Percentiles rank a stretch among this genome's conserved stretches.
phyloP scores from a whole-genome alignment of 1,140 invertebrate species.

The Pogonomyrmex barbatus region DNA sequence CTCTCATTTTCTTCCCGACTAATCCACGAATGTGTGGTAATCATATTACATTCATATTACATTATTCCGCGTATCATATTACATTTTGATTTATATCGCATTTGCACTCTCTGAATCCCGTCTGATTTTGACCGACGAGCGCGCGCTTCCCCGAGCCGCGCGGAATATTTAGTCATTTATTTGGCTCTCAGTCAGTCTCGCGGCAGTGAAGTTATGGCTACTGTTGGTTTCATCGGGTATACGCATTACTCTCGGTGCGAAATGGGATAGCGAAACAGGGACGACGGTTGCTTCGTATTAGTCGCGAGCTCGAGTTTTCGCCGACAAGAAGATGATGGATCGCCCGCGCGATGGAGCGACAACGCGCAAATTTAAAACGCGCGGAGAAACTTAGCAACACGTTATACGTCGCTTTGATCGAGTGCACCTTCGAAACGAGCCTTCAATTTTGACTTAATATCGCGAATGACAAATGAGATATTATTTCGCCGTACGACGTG shows the following conservation, averaged over 20 bases:
- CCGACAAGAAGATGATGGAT: conserved; percentile 60
- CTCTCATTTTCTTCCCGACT: not conserved
- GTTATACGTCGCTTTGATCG: conserved; percentile 52
- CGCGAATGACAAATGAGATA: conserved; percentile 47
- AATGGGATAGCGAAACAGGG: conserved; percentile 40
- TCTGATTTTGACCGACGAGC: conserved; percentile 51
- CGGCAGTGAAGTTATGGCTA: conserved; percentile 45
- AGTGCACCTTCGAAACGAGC: conserved; percentile 36
- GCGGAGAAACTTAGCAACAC: conserved; percentile 48
- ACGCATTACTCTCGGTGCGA: conserved; percentile 44
- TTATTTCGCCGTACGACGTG: not conserved
- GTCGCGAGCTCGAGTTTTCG: conserved; percentile 47
- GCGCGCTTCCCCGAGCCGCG: not conserved
- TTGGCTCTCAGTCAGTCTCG: conserved; percentile 44
- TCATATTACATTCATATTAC: conserved; percentile 13
- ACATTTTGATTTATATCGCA: conserved; percentile 37
- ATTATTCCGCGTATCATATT: conserved; percentile 7
- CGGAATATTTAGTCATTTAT: conserved; percentile 56
- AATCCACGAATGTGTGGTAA: not conserved
- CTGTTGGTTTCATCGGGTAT: conserved; percentile 51
- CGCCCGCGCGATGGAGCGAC: conserved; percentile 36
- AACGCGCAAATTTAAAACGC: conserved; percentile 59
- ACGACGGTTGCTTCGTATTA: conserved; percentile 50
- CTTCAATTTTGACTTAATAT: conserved; percentile 58
- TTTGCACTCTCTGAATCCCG: conserved; percentile 18